These are phyloP conservation scores for Cephus rjabovi DNA, from an alignment of 2,888 invertebrate species.

Conservation along the genomic window DNA sequence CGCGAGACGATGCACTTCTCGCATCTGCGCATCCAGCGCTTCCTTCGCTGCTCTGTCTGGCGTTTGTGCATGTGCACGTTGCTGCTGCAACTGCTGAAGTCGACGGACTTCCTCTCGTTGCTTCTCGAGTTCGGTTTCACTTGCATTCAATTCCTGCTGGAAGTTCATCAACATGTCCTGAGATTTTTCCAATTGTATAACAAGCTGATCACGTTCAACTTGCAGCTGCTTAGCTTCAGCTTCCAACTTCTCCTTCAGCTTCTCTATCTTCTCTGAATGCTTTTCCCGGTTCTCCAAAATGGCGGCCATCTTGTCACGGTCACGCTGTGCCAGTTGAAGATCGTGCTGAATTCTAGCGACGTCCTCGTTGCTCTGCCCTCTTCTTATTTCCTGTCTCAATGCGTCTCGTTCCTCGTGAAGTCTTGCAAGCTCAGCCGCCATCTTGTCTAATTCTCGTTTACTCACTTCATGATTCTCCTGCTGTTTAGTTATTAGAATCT, in stretches of 20 bases:
- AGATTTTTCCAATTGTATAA: constrained; percentile 90
- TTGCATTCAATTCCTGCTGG: constrained; percentile 88
- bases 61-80: constrained; percentile 78
- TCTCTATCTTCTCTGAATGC: constrained; percentile 85
- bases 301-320: constrained; percentile 82
- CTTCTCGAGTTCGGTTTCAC: constrained; percentile 84
- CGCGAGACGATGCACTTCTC: constrained; percentile 77
- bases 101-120: constrained; percentile 83
- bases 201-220: constrained; percentile 87
- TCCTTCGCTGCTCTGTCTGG: constrained; percentile 79
- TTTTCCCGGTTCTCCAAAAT: constrained; percentile 83
- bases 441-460: constrained; percentile 86
- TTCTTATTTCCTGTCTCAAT: constrained; percentile 76
- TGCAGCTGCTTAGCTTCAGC: constrained; percentile 87
- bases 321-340: constrained; percentile 77
- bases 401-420: constrained; percentile 86
- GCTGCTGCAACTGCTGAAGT: constrained; percentile 70
- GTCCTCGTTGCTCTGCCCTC: constrained; percentile 78
- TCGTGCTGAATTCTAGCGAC: constrained; percentile 80
- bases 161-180: constrained; percentile 94
- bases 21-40: constrained; percentile 77
- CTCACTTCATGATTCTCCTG: constrained; percentile 86
- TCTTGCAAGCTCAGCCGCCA: constrained; percentile 83
- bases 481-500: constrained; percentile 84
- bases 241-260: constrained; percentile 86